phyloP scores from a whole-genome alignment of 2,797 vertebrate genomes.

The Siniperca scherzeri region DNA sequence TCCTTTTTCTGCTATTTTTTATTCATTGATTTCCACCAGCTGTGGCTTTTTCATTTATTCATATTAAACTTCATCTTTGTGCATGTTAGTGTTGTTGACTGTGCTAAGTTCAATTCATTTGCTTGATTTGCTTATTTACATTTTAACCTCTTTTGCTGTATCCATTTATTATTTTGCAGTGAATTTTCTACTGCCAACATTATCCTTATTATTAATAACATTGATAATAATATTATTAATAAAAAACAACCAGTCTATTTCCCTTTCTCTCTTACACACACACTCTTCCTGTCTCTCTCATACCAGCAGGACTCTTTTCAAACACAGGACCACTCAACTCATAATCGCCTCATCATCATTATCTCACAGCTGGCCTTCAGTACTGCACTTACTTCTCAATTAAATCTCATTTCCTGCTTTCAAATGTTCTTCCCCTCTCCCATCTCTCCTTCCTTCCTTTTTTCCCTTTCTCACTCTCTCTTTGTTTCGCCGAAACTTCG shows the following conservation, averaged over 20 bases:
- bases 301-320: conserved; percentile 37
- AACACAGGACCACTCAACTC: conserved; percentile 41
- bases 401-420: conserved; percentile 56
- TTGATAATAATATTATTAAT: neutral
- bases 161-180: neutral
- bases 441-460: neutral
- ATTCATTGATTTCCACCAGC: conserved; percentile 3
- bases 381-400: conserved; percentile 13
- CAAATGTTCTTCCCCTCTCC: neutral
- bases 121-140: neutral
- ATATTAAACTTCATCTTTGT: neutral
- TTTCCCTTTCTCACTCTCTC: neutral
- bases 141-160: neutral
- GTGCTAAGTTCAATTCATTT: neutral
- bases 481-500: neutral
- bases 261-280: neutral
- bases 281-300: conserved; percentile 15
- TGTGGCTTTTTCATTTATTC: neutral
- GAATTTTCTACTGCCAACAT: neutral
- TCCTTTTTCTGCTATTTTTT: neutral
- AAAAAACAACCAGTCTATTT: neutral
- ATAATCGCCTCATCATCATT: conserved; percentile 65
- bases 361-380: conserved; percentile 70
- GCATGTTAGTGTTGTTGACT: neutral
- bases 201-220: neutral